Percentiles rank a stretch among this genome's conserved stretches.
Conservation (phyloP, 2,888 invertebrate genomes). For the Bellardia bayeri region DNA sequence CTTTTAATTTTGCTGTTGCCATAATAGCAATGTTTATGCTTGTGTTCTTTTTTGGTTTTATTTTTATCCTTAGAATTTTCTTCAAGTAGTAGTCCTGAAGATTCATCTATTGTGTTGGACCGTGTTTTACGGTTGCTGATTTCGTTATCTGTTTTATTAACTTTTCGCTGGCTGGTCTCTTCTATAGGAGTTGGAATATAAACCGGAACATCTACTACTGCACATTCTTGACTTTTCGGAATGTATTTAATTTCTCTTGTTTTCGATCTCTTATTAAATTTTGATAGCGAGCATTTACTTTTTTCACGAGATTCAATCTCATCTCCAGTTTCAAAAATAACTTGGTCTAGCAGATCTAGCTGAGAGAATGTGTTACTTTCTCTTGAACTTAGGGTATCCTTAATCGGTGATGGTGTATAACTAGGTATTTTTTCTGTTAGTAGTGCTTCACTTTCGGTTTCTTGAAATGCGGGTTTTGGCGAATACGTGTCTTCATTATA, state of each 20-base stretch:
- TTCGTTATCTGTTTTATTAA: background rate
- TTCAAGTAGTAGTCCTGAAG: background rate
- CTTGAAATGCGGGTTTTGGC: slow-evolving; percentile 45
- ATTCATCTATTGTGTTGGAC: slow-evolving; percentile 39
- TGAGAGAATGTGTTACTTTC: background rate
- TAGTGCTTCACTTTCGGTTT: background rate
- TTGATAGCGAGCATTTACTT: slow-evolving; percentile 5
- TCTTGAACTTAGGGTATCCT: background rate
- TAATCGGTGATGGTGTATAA: slow-evolving; percentile 55
- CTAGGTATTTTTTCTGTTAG: slow-evolving; percentile 27
- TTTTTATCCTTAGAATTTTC: background rate
- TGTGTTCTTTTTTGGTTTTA: background rate
- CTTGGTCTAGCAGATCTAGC: background rate
- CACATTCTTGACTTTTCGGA: slow-evolving; percentile 32
- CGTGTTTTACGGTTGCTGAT: slow-evolving; percentile 1
- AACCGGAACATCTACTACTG: background rate
- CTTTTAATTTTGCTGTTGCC: background rate
- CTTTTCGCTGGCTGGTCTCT: background rate
- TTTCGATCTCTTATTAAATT: slow-evolving; percentile 4
- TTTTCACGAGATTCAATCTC: background rate
- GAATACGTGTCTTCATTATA: slow-evolving; percentile 65
- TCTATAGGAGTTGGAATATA: slow-evolving; percentile 52
- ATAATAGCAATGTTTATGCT: background rate
- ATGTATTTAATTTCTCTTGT: slow-evolving; percentile 20
- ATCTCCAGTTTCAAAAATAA: slow-evolving; percentile 14